A percentile compares a stretch with the other conserved stretches of the same genome.
These are phyloP conservation scores for Corella eumyota DNA, from an alignment of 23 tunicate genomes.

Conservation along the genomic window DNA sequence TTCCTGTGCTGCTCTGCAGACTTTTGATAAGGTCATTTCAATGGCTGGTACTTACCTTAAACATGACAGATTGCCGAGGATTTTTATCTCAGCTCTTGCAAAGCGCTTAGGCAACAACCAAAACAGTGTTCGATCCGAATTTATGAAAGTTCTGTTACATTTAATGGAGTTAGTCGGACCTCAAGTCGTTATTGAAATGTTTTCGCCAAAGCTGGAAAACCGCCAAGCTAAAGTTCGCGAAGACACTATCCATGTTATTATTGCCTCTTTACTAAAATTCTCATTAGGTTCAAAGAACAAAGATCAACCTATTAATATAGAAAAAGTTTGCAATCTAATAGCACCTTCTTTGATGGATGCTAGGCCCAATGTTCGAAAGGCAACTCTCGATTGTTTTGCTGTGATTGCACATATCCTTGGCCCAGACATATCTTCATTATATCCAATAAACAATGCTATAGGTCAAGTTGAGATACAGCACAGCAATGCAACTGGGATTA, in stretches of 20 bases:
- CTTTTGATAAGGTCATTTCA: no score
- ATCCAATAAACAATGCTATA: conserved; percentile 44
- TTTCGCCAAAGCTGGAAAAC: conserved; percentile 36
- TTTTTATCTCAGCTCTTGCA: no score
- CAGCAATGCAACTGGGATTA: conserved; percentile 70
- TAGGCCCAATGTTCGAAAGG: conserved; percentile 41
- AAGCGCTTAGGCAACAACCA: no score
- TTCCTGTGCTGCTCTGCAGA: no score
- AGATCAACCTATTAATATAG: conserved; percentile 8
- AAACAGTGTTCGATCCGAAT: no score
- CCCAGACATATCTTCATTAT: conserved; percentile 3
- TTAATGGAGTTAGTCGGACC: conserved; percentile 30
- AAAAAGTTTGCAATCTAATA: conserved; percentile 18
- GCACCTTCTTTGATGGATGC: conserved; percentile 34
- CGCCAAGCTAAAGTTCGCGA: conserved; percentile 43
- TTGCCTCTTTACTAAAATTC: conserved; percentile 28
- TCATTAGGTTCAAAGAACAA: conserved; percentile 11
- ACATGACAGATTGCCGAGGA: no score
- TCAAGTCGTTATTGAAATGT: conserved; percentile 41
- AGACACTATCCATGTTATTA: conserved; percentile 49
- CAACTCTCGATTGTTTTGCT: conserved; percentile 71
- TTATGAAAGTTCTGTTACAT: conserved; percentile 34
- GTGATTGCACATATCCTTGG: conserved; percentile 38
- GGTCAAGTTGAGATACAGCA: conserved; percentile 49
- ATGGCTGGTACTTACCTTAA: no score